Base-by-base conservation (phyloP, 2,113 vertebrate species). In the Myxocyprinus asiaticus region DNA sequence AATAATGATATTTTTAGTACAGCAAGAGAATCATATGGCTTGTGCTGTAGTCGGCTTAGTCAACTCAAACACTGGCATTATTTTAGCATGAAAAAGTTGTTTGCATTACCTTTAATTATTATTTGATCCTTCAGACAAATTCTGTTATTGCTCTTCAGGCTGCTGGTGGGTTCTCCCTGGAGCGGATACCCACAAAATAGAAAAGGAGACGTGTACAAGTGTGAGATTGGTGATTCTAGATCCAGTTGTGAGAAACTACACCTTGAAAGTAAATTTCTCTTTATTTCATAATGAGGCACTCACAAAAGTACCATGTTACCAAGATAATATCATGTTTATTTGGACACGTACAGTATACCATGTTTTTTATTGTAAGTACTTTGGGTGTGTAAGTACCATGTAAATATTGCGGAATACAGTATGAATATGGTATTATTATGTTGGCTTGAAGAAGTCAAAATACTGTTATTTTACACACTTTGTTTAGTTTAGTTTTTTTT, bases 111-210 rank as follows among this genome's bases (percentile, higher is more conserved):
- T 33, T 33, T 33, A 1, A 33, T 33, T 33, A 33, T 33, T 53
- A 0, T 45, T 43, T 56, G 42, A 10, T 14, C 22, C 22, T 33
- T 33, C 22, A 33, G 22, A 33, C 22, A 33, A 33, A 33, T 17
- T n/a, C 9, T 43, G 59, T 42, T 2, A 15, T 53, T 64, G 33
- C 12, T 64, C 9, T 42, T 56, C 78, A 95, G 95, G 95, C 70
- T 95, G 67, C 81, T 95, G 81, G 92, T 95, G 66, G 92, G 93
- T 3, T 94, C 94, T 55, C 95, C 95, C 0, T 95, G 94, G 94
- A 95, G 92, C 79, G 92, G 94, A n/a, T 94, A 91, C 85, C 92
- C 92, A 0, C 14, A 85, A 3, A 94, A 94, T 76, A 91, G 91
- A 86, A 94, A 91, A 87, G 95, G 95, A 79, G 93, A 95, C 61